Evolutionary conservation across 2,797 vertebrate genomes (phyloP).

Genomic region (Phoxinus dragarum): DNA sequence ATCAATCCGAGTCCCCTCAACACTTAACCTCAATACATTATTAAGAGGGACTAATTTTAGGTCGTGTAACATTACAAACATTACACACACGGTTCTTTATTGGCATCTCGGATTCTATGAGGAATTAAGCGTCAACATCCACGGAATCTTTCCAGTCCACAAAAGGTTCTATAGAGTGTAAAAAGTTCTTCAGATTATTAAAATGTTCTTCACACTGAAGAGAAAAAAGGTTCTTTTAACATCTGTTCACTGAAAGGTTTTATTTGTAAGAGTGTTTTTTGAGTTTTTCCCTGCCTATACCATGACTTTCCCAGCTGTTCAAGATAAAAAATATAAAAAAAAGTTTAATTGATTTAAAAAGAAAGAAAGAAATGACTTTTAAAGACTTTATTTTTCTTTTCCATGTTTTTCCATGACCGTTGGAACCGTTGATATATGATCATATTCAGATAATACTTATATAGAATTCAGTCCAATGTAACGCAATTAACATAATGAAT

Average conservation of each 20-base stretch:
- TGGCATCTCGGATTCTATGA: not conserved
- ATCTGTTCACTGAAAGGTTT: no score
- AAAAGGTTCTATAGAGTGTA: not conserved
- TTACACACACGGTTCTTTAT: not conserved
- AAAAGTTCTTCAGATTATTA: not conserved
- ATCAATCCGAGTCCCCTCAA: conserved; percentile 16
- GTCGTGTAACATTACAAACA: not conserved
- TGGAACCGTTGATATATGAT: not conserved
- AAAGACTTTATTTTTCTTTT: not conserved
- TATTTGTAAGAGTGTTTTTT: no score
- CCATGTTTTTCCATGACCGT: no score
- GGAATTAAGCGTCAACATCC: not conserved
- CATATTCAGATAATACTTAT: not conserved
- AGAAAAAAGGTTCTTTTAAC: not conserved
- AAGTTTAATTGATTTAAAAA: not conserved
- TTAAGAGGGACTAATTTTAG: conserved; percentile 8
- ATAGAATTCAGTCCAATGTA: not conserved
- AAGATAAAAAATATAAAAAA: not conserved
- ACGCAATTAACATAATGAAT: not conserved
- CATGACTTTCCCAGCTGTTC: not conserved
- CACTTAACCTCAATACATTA: conserved; percentile 10
- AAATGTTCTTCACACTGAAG: not conserved
- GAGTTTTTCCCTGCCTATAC: no score
- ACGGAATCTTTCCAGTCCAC: not conserved
- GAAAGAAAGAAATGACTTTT: not conserved